These are phyloP conservation scores for Euura lappo DNA, from an alignment of 1,140 invertebrate genomes.

Conservation along the genomic window DNA sequence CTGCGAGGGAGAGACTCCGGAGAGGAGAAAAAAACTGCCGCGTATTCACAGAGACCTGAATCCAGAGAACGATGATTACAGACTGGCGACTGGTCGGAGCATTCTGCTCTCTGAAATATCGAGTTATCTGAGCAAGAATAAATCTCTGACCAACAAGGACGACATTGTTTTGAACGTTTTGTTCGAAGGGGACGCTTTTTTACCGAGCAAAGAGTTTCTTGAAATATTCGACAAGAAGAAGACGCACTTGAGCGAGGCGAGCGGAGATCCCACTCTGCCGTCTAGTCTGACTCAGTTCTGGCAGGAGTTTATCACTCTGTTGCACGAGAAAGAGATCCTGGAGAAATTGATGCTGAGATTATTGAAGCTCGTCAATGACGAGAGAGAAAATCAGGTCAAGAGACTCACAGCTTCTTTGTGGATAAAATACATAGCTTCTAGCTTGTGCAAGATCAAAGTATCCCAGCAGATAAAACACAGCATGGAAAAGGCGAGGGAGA, in stretches of 20 bases:
- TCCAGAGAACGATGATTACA: constrained; percentile 26
- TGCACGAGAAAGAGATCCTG: constrained; percentile 62
- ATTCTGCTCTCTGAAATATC: constrained; percentile 44
- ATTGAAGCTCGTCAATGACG: constrained; percentile 53
- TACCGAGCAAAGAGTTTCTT: constrained; percentile 42
- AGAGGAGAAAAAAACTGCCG: background rate
- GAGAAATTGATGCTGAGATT: constrained; percentile 57
- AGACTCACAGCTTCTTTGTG: constrained; percentile 61
- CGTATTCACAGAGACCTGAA: constrained; percentile 8
- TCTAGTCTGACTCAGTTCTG: constrained; percentile 53
- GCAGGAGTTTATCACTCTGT: constrained; percentile 59
- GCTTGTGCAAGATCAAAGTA: constrained; percentile 54
- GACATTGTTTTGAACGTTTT: constrained; percentile 40
- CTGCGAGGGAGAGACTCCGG: background rate
- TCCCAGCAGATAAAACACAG: constrained; percentile 44
- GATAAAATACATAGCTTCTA: constrained; percentile 59
- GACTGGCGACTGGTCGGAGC: constrained; percentile 30
- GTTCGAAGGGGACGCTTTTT: constrained; percentile 44
- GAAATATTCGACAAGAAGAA: constrained; percentile 34
- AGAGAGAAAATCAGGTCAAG: constrained; percentile 44
- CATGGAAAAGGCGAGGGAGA: constrained; percentile 38
- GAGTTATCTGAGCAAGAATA: constrained; percentile 36
- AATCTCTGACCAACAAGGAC: constrained; percentile 28
- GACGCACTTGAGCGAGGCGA: background rate
- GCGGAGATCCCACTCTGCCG: constrained; percentile 32